phyloP scores from a whole-genome alignment of 2,113 vertebrate genomes.

The Picathartes gymnocephalus region DNA sequence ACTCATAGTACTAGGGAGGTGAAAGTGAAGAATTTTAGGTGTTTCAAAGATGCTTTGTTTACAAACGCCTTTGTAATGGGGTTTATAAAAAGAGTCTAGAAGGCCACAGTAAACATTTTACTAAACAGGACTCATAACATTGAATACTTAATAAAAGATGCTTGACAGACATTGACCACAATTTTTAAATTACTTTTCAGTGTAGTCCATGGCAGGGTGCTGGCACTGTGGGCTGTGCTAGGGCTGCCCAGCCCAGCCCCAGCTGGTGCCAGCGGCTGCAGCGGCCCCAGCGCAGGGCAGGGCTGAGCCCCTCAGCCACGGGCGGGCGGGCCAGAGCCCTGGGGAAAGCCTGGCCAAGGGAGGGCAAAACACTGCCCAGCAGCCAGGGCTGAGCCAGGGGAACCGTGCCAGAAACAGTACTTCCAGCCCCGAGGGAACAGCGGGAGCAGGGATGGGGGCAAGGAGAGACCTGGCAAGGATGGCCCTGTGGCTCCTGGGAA shows the following conservation, averaged over 20 bases:
- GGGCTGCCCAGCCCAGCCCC: not conserved
- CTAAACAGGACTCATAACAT: not conserved
- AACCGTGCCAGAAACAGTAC: not conserved
- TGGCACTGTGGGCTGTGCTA: accelerated
- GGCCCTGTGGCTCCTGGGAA: accelerated
- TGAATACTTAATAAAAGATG: not conserved
- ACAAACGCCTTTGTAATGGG: not conserved
- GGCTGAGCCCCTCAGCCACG: not conserved
- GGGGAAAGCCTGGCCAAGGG: not conserved
- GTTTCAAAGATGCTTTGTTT: not conserved
- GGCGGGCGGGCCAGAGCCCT: not conserved
- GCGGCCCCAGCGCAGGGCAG: not conserved
- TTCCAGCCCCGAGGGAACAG: not conserved
- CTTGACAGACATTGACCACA: not conserved
- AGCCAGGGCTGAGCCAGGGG: not conserved
- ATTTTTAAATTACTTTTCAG: not conserved
- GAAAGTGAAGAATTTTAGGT: not conserved
- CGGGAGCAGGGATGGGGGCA: not conserved
- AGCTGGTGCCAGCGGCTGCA: not conserved
- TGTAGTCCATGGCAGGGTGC: not conserved
- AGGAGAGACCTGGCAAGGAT: not conserved
- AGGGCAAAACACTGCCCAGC: not conserved
- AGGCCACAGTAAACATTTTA: not conserved
- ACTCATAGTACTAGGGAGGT: not conserved
- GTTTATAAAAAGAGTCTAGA: not conserved